Base-by-base conservation (phyloP, 2,888 invertebrate genomes). In the Coleophora deauratella region DNA sequence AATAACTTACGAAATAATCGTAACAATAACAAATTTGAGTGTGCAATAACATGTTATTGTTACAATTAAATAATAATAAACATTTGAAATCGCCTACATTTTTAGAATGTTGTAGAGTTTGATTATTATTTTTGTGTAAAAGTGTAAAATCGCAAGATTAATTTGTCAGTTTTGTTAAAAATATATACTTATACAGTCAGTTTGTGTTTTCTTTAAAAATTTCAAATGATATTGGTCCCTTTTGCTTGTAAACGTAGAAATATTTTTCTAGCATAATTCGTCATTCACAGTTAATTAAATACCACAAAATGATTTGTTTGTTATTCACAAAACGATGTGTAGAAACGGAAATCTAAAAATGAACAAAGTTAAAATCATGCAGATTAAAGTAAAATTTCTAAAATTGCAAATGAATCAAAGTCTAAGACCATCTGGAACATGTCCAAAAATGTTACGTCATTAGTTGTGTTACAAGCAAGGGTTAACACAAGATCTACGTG, bases 381-480 rank as follows among this genome's bases (percentile, higher is more conserved):
- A 21, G 21, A 35, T 12, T 38, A 9, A 12, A 33, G 27, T 38
- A 21, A 32, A 21, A 21, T 6, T 21, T 21, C 21, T 21, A 21
- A 21, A 21, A 21, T 21, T 3, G 21, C 21, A 21, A 6, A 3
- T 21, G 6, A 37, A 35, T 37, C 27, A 27, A 41, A 30, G 27
- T 32, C 6, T 51, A 59, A 51, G 52, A 57, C 59, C 6, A 6
- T 21, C 6, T 21, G 21, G 21, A 21, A 21, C 21, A 21, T 21
- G 21, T 21, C 21, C 21, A 55, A 59, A 55, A 54, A 62, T 67
- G 76, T 82, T 82, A 81, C 72, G 74, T 54, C 47, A 75, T 86
- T 86, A 86, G 86, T 86, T 68, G 50, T 78, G 85, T 86, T 86
- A 86, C 86, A 86, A 86, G 86, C 86, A 79, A 82, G 77, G 86